Evolutionary conservation across 2,888 invertebrate genomes (phyloP).

Genomic region (Leucophora obtusa): DNA sequence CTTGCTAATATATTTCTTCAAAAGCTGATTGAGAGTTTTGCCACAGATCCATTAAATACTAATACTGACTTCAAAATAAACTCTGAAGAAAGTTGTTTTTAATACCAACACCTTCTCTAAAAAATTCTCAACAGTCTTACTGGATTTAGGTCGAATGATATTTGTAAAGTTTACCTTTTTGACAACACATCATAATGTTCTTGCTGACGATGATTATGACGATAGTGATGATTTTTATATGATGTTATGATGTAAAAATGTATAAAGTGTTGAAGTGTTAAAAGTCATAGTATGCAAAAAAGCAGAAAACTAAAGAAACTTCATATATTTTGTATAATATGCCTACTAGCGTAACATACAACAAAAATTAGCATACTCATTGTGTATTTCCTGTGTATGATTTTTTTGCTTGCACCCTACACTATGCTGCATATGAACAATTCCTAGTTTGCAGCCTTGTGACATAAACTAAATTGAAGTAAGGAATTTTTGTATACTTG

Average conservation of each 20-base stretch:
- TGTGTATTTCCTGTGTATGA: slow-evolving; percentile 29
- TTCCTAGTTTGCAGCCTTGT: no score
- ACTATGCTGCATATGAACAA: background rate
- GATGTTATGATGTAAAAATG: slow-evolving; percentile 29
- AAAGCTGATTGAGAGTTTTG: no score
- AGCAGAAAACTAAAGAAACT: slow-evolving; percentile 30
- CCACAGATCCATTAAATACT: no score
- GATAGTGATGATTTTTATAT: slow-evolving; percentile 45
- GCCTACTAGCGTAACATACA: slow-evolving; percentile 43
- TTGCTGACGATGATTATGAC: slow-evolving; percentile 11
- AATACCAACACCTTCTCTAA: no score
- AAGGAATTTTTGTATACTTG: no score
- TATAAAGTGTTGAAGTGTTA: slow-evolving; percentile 59
- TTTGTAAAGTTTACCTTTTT: slow-evolving; percentile 44
- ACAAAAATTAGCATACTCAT: slow-evolving; percentile 51
- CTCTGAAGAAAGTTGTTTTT: no score
- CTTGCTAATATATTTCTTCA: no score
- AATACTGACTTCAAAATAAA: no score
- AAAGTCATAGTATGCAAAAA: slow-evolving; percentile 42
- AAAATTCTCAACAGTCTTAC: no score
- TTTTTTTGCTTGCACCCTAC: slow-evolving; percentile 16
- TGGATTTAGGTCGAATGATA: background rate
- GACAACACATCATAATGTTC: slow-evolving; percentile 16
- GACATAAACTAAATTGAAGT: no score
- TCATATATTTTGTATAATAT: slow-evolving; percentile 40